Evolutionary conservation across 1,140 invertebrate genomes (phyloP), one percentile per base, ranked within the genome.

Genomic region (Procambarus virginalis): DNA sequence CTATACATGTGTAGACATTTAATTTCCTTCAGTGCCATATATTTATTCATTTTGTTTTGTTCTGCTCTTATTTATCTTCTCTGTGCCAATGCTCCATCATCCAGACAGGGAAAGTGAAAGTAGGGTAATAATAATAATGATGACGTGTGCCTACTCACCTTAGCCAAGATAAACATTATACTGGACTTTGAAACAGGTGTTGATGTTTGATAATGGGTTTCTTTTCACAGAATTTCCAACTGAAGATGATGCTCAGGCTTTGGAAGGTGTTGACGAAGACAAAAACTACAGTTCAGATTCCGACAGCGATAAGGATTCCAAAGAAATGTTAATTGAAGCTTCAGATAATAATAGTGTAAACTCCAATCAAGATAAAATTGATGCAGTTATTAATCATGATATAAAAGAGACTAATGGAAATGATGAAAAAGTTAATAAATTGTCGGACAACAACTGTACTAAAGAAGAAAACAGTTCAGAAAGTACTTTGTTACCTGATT

Each of bases 181-280:
- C 12, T 55, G 12, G 1, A 17, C 55, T 51, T 48, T 70, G 9
- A 70, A 12, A 84, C 22, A 48, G 10, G 22, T 60, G 20, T 22
- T 34, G 34, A 48, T 75, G 22, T 45, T 34, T 78, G 51, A 45
- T 85, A 3, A 73, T 55, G 20, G 46, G 45, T 55, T 45, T 70
- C 45, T 87, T 49, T 82, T 84, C 48, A 20, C 70, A 76, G 49
- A 20, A 45, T 60, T 78, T 64, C 20, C 49, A 60, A 45, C 70
- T 60, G 22, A 3, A 14, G 20, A 78, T 58, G 51, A 5, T 78
- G 8, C 51, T 17, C 3, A 58, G 22, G 45, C 49, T 22, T n/a
- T 90, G 46, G 79, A 70, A 55, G 91, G 81, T 58, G 45, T 92
- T 81, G 88, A 84, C 45, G 82, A 91, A 4, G 89, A 80, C 45